A percentile compares a stretch with the other conserved stretches of the same genome.
Evolutionary conservation across 2,797 vertebrate species (phyloP).

Genomic region (Echeneis naucrates): DNA sequence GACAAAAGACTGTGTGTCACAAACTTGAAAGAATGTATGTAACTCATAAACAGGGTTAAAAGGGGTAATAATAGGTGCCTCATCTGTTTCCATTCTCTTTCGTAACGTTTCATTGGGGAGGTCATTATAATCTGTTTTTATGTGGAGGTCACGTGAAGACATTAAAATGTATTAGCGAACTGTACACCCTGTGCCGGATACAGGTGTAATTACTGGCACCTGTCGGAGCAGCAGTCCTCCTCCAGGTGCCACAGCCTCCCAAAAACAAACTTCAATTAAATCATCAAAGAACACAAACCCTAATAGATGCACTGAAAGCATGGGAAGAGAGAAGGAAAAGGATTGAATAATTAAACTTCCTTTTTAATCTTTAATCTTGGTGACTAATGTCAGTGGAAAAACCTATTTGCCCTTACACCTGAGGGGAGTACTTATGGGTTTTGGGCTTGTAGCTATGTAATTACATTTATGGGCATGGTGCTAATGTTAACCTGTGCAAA

Average conservation of each 20-base stretch:
- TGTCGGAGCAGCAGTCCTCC: constrained; percentile 50
- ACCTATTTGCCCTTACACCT: constrained; percentile 64
- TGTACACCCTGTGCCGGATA: neutral
- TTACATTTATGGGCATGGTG: constrained; percentile 49
- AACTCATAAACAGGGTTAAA: constrained; percentile 64
- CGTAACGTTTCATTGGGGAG: constrained; percentile 27
- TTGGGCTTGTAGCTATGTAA: constrained; percentile 48
- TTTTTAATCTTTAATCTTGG: constrained; percentile 77
- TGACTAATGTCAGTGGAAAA: constrained; percentile 77
- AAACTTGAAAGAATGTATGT: constrained; percentile 18
- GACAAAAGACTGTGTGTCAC: constrained; percentile 41
- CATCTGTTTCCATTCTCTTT: constrained; percentile 11
- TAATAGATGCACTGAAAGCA: constrained; percentile 23
- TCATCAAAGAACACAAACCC: constrained; percentile 30
- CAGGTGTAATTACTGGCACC: constrained; percentile 46
- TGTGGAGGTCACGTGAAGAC: constrained; percentile 14
- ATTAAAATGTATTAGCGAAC: constrained; percentile 44
- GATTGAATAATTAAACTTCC: constrained; percentile 78
- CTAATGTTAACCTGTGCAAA: constrained; percentile 43
- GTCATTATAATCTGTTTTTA: constrained; percentile 17
- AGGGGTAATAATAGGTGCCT: constrained; percentile 46
- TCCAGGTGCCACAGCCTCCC: neutral
- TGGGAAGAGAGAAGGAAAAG: constrained; percentile 25
- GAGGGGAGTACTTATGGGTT: constrained; percentile 70
- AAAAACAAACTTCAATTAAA: constrained; percentile 40